Base-by-base conservation (phyloP, 2,113 vertebrate genomes). In the Bambusicola thoracicus region DNA sequence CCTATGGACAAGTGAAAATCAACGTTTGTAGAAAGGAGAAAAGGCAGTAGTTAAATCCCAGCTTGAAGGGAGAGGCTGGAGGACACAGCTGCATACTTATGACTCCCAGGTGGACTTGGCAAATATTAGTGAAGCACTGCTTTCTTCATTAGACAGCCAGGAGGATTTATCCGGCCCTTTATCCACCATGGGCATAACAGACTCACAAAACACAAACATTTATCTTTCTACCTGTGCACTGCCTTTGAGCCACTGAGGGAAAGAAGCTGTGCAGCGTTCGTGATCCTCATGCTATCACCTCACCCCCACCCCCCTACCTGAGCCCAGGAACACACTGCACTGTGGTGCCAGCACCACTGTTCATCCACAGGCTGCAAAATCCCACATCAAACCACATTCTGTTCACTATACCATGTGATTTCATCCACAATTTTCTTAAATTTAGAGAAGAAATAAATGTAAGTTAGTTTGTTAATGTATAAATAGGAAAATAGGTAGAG, bases 151-250 rank as follows among this genome's bases (percentile, higher is more conserved):
- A 93, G 94, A 90, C 82, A 96, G 92, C 87, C 81, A 91, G 87
- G 77, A 92, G 74, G 80, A 94, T 97, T 96, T 95, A 95, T 81
- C 63, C 94, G 95, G 90, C 82, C 76, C 53, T 87, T 95, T 92
- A 87, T 81, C 78, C 94, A 94, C 62, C 89, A 59, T 43, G 86
- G 94, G 75, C 87, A 85, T 46, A 93, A 85, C 87, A 21, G 25
- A 91, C 51, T 46, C 73, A 59, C 74, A 95, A 97, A 96, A 95
- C 58, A 95, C 95, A 97, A 95, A 97, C 96, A 96, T 97, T 97
- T 97, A 53, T 96, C 94, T 97, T 96, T 90, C 63, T 96, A 85
- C 80, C 59, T 59, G 72, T 85, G 85, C 56, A 82, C 36, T 32
- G 48, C n/a, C 32, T 92, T 68, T 87, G 74, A 85, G 86, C 87